phyloP scores from a whole-genome alignment of 2,888 invertebrate species.

The Netelia fuscicornis region DNA sequence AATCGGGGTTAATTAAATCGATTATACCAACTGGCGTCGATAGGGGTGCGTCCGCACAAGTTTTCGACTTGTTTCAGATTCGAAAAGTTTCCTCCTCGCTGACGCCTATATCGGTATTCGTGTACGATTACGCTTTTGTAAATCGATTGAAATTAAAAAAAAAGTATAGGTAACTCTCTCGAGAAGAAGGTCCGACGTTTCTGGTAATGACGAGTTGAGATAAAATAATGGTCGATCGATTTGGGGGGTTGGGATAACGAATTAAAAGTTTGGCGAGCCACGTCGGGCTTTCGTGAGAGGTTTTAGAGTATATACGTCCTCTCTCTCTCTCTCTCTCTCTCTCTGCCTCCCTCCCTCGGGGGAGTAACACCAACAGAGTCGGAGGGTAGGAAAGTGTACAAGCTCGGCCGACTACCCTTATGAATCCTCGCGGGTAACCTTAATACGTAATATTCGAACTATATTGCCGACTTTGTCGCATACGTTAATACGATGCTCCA shows the following conservation, averaged over 20 bases:
- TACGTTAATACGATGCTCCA: constrained; percentile 40
- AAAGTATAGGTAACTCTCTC: too few relatives aligned
- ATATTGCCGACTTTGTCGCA: constrained; percentile 51
- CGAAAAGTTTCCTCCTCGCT: constrained; percentile 44
- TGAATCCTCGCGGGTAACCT: constrained; percentile 77
- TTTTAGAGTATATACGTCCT: neutral
- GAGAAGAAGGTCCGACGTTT: too few relatives aligned
- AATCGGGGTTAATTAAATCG: constrained; percentile 68
- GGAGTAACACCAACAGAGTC: neutral
- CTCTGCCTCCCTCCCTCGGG: neutral
- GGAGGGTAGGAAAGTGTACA: too few relatives aligned
- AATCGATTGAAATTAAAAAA: too few relatives aligned
- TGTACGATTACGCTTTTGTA: too few relatives aligned
- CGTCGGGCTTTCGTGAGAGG: constrained; percentile 3
- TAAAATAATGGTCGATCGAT: too few relatives aligned
- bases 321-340: constrained; percentile 11
- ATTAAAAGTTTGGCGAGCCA: constrained; percentile 70
- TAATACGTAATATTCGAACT: constrained; percentile 77
- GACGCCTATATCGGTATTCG: too few relatives aligned
- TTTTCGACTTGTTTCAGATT: constrained; percentile 43
- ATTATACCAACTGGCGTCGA: constrained; percentile 56
- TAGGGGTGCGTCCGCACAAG: constrained; percentile 37
- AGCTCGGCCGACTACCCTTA: constrained; percentile 29
- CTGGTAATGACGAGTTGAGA: too few relatives aligned
- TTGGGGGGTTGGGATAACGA: constrained; percentile 40